phyloP scores from a whole-genome alignment of 2,797 vertebrate genomes.

The Sebastes variabilis region DNA sequence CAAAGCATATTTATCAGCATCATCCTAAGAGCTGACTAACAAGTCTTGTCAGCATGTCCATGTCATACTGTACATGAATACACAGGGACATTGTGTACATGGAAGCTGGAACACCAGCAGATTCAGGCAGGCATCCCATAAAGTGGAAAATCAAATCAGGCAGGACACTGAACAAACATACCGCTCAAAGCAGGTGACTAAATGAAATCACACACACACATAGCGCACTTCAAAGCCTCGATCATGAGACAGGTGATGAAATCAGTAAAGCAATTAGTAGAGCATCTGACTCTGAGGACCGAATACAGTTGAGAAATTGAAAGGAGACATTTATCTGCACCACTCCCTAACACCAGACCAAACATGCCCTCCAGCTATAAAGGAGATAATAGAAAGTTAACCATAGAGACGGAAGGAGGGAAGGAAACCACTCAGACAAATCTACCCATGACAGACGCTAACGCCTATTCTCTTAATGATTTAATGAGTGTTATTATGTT shows the following conservation, averaged over 20 bases:
- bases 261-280: constrained; percentile 9
- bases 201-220: constrained; percentile 10
- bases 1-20: background rate
- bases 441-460: background rate
- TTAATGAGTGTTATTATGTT: background rate
- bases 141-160: constrained; percentile 37
- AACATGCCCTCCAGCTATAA: background rate
- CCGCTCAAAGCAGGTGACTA: background rate
- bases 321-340: background rate
- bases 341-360: background rate
- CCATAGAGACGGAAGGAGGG: background rate
- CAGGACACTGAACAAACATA: constrained; percentile 6
- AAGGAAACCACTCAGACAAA: background rate
- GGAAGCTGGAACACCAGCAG: background rate
- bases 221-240: constrained; percentile 1
- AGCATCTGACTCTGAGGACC: constrained; percentile 1
- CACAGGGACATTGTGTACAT: background rate
- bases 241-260: constrained; percentile 35
- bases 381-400: background rate
- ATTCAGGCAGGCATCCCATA: background rate
- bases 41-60: background rate
- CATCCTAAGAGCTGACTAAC: background rate
- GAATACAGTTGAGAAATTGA: background rate
- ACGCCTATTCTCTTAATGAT: background rate
- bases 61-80: background rate